phyloP scores from a whole-genome alignment of 2,888 invertebrate genomes.

The Drosophila macrospina region DNA sequence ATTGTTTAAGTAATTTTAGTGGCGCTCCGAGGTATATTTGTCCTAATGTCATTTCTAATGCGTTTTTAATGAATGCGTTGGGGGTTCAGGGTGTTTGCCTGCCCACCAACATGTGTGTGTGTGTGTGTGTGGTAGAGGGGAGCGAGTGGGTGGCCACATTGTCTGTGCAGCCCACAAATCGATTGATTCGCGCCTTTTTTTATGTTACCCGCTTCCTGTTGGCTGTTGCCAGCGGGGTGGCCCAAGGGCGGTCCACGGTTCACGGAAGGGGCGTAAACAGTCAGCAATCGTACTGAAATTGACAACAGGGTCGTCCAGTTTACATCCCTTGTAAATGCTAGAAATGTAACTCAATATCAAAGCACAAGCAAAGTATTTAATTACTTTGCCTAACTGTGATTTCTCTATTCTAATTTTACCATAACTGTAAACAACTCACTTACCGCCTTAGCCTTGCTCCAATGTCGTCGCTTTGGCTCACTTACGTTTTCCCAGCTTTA shows the following conservation, averaged over 20 bases:
- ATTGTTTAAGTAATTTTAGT: slow-evolving; percentile 72
- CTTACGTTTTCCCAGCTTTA: slow-evolving; percentile 40
- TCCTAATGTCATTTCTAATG: slow-evolving; percentile 82
- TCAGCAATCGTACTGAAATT: slow-evolving; percentile 17
- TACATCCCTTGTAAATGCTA: slow-evolving; percentile 9
- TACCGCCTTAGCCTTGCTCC: slow-evolving; percentile 8
- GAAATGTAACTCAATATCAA: neutral
- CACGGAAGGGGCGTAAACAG: slow-evolving; percentile 22
- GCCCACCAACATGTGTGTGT: slow-evolving; percentile 6
- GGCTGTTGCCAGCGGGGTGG: slow-evolving; percentile 31
- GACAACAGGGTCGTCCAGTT: slow-evolving; percentile 16
- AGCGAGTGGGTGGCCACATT: slow-evolving; percentile 3
- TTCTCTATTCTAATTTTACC: neutral
- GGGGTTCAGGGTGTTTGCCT: slow-evolving; percentile 10
- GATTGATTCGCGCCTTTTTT: slow-evolving; percentile 79
- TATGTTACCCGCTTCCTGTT: slow-evolving; percentile 70
- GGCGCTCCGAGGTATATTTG: slow-evolving; percentile 66
- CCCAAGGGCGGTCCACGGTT: neutral
- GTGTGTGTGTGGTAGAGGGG: neutral
- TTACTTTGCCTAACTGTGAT: neutral
- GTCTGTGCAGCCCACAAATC: slow-evolving; percentile 73
- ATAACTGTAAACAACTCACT: slow-evolving; percentile 56
- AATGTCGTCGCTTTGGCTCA: slow-evolving; percentile 38
- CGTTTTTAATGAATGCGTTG: slow-evolving; percentile 79
- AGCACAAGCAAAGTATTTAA: neutral